Percentiles rank a stretch among this genome's conserved stretches.
phyloP scores from a whole-genome alignment of 2,888 invertebrate genomes.

The Stomorhina lunata region DNA sequence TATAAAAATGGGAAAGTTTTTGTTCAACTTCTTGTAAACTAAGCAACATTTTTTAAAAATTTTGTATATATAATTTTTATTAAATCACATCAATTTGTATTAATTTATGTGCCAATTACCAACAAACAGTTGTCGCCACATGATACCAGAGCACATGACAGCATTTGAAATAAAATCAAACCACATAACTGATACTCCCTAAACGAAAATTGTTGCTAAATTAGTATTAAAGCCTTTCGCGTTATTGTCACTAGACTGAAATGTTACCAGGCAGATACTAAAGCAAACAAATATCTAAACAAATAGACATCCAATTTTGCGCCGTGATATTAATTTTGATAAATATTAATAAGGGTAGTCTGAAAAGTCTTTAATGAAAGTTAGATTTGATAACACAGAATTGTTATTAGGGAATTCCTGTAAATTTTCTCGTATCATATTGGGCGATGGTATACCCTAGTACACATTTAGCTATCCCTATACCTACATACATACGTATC shows the following conservation, averaged over 20 bases:
- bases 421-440: too few species aligned
- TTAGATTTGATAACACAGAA: too few species aligned
- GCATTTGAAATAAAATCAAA: conserved; percentile 29
- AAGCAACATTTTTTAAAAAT: too few species aligned
- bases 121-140: not conserved
- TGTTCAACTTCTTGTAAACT: too few species aligned
- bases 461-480: too few species aligned
- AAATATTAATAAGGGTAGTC: not conserved
- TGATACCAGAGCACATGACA: conserved; percentile 10
- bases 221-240: conserved; percentile 40
- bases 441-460: too few species aligned
- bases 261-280: not conserved
- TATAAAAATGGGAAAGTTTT: too few species aligned
- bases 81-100: too few species aligned
- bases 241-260: conserved; percentile 34
- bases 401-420: too few species aligned
- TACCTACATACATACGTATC: not conserved
- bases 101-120: not conserved
- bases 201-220: conserved; percentile 25
- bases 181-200: conserved; percentile 26
- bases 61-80: too few species aligned
- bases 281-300: not conserved
- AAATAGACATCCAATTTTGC: not conserved
- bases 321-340: not conserved
- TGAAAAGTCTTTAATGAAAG: too few species aligned